Evolutionary conservation across 2,888 invertebrate species (phyloP).

Genomic region (Pseudococcus viburni): DNA sequence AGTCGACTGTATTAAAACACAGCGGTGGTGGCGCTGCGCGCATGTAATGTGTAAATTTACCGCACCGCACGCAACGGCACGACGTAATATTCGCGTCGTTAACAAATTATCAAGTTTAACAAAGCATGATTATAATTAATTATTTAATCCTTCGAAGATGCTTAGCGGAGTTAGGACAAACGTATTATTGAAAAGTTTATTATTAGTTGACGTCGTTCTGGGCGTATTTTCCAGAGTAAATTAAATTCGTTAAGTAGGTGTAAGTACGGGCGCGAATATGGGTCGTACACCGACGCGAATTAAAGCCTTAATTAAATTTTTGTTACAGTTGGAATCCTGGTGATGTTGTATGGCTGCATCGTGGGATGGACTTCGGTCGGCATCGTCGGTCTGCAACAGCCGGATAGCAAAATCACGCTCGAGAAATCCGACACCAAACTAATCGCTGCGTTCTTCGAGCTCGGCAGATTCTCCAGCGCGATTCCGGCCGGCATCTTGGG

Average conservation of each 20-base stretch:
- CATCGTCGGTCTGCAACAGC: slow-evolving; percentile 66
- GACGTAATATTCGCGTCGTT: slow-evolving; percentile 11
- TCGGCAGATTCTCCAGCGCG: slow-evolving; percentile 68
- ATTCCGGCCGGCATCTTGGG: slow-evolving; percentile 74
- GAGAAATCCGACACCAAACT: slow-evolving; percentile 66
- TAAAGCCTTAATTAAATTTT: slow-evolving; percentile 18
- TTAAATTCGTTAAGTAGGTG: slow-evolving; percentile 19
- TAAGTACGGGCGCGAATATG: neutral
- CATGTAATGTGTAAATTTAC: slow-evolving; percentile 4
- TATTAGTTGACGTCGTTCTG: slow-evolving; percentile 6
- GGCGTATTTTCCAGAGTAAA: neutral
- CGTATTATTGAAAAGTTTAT: slow-evolving; percentile 39
- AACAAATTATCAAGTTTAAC: slow-evolving; percentile 34
- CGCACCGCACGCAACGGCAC: neutral
- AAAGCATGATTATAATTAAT: slow-evolving; percentile 40
- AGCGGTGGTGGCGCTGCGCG: no score
- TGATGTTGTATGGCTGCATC: slow-evolving; percentile 67
- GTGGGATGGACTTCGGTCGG: slow-evolving; percentile 68
- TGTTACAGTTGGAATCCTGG: slow-evolving; percentile 59
- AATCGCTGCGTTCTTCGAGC: slow-evolving; percentile 67
- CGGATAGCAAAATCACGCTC: slow-evolving; percentile 65
- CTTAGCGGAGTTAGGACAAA: slow-evolving; percentile 19
- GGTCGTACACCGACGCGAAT: neutral
- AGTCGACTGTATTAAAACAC: neutral
- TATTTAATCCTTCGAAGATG: slow-evolving; percentile 44